Conservation (phyloP, 2,888 invertebrate species). For the Lithophane leautieri region DNA sequence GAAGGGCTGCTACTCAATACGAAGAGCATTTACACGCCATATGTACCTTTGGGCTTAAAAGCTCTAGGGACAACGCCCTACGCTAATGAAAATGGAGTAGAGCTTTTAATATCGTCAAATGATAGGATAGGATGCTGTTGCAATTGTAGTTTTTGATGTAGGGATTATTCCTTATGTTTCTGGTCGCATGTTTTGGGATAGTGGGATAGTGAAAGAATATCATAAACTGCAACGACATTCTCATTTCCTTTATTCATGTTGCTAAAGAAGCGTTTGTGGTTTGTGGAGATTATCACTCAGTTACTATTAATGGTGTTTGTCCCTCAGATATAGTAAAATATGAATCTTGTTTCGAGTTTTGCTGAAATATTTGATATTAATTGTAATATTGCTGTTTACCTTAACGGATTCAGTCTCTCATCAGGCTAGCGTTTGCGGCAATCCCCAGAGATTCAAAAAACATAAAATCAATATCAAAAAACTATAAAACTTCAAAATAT, state of each 20-base stretch:
- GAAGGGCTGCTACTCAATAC: constrained; percentile 80
- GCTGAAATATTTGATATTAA: neutral
- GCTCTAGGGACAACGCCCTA: constrained; percentile 79
- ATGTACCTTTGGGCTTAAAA: constrained; percentile 85
- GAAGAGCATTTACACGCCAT: constrained; percentile 89
- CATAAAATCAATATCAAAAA: constrained; percentile 52
- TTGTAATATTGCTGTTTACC: neutral
- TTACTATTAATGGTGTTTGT: too few species aligned
- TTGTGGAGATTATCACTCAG: neutral
- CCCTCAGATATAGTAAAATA: neutral
- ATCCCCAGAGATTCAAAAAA: constrained; percentile 10
- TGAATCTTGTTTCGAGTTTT: neutral
- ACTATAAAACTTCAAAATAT: constrained; percentile 49
- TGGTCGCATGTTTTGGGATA: neutral
- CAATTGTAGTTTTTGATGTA: constrained; percentile 34
- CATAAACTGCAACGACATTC: too few species aligned
- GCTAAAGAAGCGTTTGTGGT: neutral
- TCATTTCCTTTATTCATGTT: neutral
- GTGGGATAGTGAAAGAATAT: neutral
- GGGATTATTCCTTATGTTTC: constrained; percentile 38
- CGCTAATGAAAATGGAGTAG: constrained; percentile 80
- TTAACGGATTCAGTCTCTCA: neutral
- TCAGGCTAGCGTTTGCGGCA: neutral
- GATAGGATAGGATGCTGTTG: constrained; percentile 57
- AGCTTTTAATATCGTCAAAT: constrained; percentile 68